phyloP scores from a whole-genome alignment of 2,888 invertebrate genomes.

The Seladonia tumulorum region DNA sequence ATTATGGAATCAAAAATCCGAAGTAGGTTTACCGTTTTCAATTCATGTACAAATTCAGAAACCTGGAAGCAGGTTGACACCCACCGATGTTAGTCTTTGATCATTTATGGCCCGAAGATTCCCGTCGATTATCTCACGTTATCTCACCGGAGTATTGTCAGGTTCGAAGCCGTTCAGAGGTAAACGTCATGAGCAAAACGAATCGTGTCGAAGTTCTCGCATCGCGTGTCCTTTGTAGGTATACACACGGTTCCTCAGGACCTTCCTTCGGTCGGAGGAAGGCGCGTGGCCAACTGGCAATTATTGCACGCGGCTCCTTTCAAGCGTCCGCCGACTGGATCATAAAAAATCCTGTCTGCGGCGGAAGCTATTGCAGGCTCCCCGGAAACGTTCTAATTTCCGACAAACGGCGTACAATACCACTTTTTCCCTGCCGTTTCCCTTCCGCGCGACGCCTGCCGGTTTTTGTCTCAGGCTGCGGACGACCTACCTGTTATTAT shows the following conservation, averaged over 20 bases:
- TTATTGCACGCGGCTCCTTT: constrained; percentile 59
- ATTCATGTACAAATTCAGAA: neutral
- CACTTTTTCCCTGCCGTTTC: constrained; percentile 46
- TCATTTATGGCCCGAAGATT: neutral
- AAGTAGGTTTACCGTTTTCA: no score
- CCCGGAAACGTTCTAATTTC: constrained; percentile 73
- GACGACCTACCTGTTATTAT: constrained; percentile 74
- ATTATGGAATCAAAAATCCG: neutral
- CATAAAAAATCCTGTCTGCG: constrained; percentile 58
- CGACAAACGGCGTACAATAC: constrained; percentile 65
- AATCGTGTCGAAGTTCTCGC: neutral
- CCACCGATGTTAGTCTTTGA: neutral
- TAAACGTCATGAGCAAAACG: neutral
- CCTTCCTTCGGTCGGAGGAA: constrained; percentile 23
- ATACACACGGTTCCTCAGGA: neutral
- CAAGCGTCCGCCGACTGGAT: constrained; percentile 14
- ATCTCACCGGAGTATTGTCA: neutral
- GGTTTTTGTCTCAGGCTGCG: constrained; percentile 66
- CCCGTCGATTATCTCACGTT: neutral
- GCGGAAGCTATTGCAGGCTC: constrained; percentile 41
- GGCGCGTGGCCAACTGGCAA: constrained; percentile 64
- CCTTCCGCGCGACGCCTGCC: constrained; percentile 43
- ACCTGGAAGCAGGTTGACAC: neutral
- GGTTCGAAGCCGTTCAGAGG: neutral
- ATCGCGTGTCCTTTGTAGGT: neutral